Evolutionary conservation across 2,797 vertebrate genomes (phyloP), one percentile per base, ranked within the genome.

Genomic region (Stomatorhinus walkeri): DNA sequence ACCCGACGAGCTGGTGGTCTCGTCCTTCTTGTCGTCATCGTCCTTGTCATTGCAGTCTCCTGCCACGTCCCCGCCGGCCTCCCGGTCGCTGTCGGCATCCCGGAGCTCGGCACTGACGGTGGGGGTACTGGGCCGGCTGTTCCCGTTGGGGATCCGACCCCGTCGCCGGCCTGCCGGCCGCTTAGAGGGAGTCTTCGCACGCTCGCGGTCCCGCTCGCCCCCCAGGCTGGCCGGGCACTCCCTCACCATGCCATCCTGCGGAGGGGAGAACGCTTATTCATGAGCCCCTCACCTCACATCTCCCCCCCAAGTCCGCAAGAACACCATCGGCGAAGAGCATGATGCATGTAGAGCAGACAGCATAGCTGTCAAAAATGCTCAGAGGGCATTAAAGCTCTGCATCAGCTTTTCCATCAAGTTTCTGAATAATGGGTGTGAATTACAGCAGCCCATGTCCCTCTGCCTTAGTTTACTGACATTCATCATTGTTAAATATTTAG

Each of bases 1-100:
- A 99, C 98, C 98, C 4, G 98, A 99, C 88, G 98, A 99, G 92
- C 98, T 99, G 87, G 97, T 98, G 10, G 96, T 98, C 84, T 99
- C 98, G 0, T 99, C 98, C 90, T 99, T 99, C 92, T 99, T 99
- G 91, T 98, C 96, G 0, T 99, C 97, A 0, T 99, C 97, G 0
- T 98, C 97, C 12, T 98, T 87, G 6, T 97, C 97, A 0, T 97
- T 96, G 89, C 95, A 97, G n/a, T 97, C 95, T 0, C 36, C 97
- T 97, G 2, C 96, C 97, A 0, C 97, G 97, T 51, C 98, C 0
- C 98, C 99, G 91, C 99, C 98, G 0, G 97, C 98, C 93, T 99
- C 98, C 93, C 99, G 92, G 72, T 99, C 98, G 0, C 98, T 99
- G 92, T 99, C 98, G 0, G 97, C 98, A 92, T 99, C 98, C 93